A percentile compares a stretch with the other conserved stretches of the same genome.
phyloP scores from a whole-genome alignment of 2,797 vertebrate genomes.

The Rhyacichthys aspro region DNA sequence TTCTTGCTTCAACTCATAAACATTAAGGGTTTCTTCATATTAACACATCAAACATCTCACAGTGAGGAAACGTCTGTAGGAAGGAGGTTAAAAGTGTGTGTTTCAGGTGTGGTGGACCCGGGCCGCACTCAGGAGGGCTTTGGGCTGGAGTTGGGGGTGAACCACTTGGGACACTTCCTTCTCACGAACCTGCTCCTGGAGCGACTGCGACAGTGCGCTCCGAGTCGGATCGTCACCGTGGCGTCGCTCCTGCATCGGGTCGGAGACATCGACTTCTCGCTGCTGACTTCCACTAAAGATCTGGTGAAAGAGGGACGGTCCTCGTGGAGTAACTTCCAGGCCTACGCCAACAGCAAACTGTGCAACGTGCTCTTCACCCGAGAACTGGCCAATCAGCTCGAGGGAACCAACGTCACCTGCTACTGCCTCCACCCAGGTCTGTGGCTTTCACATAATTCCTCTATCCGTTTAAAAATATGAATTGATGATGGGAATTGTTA shows the following conservation, averaged over 20 bases:
- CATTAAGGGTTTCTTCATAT: too few relatives aligned
- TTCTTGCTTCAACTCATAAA: too few relatives aligned
- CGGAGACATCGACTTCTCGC: slow-evolving; percentile 78
- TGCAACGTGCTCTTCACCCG: slow-evolving; percentile 90
- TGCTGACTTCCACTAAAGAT: slow-evolving; percentile 73
- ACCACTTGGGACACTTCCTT: slow-evolving; percentile 91
- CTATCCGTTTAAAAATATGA: too few relatives aligned
- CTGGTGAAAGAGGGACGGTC: slow-evolving; percentile 55
- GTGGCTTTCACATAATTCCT: too few relatives aligned
- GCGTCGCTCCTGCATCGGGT: slow-evolving; percentile 78
- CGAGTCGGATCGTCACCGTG: slow-evolving; percentile 86
- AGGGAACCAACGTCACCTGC: slow-evolving; percentile 85
- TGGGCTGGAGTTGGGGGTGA: slow-evolving; percentile 86
- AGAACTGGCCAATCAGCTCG: slow-evolving; percentile 86
- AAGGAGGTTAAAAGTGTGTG: too few relatives aligned
- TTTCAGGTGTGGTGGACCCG: slow-evolving; percentile 75
- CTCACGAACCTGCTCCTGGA: slow-evolving; percentile 89
- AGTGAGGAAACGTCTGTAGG: too few relatives aligned
- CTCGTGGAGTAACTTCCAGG: slow-evolving; percentile 37
- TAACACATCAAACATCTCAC: too few relatives aligned
- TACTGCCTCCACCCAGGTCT: slow-evolving; percentile 92
- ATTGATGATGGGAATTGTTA: too few relatives aligned
- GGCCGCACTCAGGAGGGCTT: slow-evolving; percentile 85
- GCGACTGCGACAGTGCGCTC: slow-evolving; percentile 77
- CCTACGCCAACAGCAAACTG: slow-evolving; percentile 91